Evolutionary conservation across 1,140 invertebrate genomes (phyloP).

Genomic region (Lutraria rhynchaena): DNA sequence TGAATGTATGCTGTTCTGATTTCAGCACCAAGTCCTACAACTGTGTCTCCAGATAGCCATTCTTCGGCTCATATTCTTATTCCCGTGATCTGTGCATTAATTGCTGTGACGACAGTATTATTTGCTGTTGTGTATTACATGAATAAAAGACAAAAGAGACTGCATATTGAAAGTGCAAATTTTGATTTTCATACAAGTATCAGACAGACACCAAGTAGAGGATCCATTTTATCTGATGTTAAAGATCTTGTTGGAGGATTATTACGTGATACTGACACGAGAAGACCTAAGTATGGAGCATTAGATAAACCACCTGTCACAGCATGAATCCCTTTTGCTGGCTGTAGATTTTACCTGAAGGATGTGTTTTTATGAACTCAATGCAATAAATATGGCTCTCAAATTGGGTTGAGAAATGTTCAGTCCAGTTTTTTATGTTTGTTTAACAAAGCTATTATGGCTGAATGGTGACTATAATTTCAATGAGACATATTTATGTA

Average conservation of each 20-base stretch:
- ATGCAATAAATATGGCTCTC: too few species aligned
- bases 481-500: too few species aligned
- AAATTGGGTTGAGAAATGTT: too few species aligned
- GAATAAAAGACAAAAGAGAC: background rate
- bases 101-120: background rate
- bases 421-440: too few species aligned
- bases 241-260: background rate
- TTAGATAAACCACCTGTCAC: too few species aligned
- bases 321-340: too few species aligned
- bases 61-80: conserved; percentile 3
- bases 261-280: background rate
- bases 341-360: too few species aligned
- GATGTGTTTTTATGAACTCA: too few species aligned
- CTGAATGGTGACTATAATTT: too few species aligned
- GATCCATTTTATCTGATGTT: background rate
- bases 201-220: background rate
- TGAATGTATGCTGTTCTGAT: too few species aligned
- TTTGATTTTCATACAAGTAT: conserved; percentile 35
- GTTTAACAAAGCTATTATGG: too few species aligned
- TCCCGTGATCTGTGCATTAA: background rate
- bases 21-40: background rate
- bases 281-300: too few species aligned
- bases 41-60: background rate
- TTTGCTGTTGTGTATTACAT: background rate
- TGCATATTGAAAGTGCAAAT: conserved; percentile 32